Evolutionary conservation across 1,140 invertebrate genomes (phyloP).

Genomic region (Cydia fagiglandana): DNA sequence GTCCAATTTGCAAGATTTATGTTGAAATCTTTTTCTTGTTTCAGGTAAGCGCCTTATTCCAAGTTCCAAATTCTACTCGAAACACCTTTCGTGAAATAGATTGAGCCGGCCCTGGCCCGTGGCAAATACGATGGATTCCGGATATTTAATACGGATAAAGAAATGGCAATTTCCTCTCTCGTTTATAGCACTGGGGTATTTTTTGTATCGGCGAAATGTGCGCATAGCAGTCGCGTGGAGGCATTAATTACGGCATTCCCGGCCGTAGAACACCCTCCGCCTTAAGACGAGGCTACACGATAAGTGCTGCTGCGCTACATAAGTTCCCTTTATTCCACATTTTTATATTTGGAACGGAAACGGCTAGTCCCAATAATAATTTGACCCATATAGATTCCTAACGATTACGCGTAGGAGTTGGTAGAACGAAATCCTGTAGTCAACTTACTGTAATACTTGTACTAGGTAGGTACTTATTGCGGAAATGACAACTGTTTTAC

Average conservation of each 20-base stretch:
- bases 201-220: conserved; percentile 32
- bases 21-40: background rate
- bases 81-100: conserved; percentile 12
- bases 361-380: too few relatives aligned
- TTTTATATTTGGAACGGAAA: background rate
- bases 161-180: conserved; percentile 31
- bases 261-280: conserved; percentile 21
- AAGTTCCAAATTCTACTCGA: background rate
- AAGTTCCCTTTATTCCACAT: background rate
- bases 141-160: conserved; percentile 32
- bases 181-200: conserved; percentile 30
- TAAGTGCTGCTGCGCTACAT: background rate
- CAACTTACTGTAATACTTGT: too few relatives aligned
- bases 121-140: conserved; percentile 31
- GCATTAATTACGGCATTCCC: conserved; percentile 31
- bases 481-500: too few relatives aligned
- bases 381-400: too few relatives aligned
- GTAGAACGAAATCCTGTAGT: too few relatives aligned
- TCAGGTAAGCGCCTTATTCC: background rate
- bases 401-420: too few relatives aligned
- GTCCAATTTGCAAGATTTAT: too few relatives aligned
- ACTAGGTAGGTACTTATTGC: too few relatives aligned
- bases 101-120: conserved; percentile 25
- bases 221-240: conserved; percentile 30
- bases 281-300: conserved; percentile 17